Conservation (phyloP, 2,888 invertebrate genomes). For the Drosophila lacicola region DNA sequence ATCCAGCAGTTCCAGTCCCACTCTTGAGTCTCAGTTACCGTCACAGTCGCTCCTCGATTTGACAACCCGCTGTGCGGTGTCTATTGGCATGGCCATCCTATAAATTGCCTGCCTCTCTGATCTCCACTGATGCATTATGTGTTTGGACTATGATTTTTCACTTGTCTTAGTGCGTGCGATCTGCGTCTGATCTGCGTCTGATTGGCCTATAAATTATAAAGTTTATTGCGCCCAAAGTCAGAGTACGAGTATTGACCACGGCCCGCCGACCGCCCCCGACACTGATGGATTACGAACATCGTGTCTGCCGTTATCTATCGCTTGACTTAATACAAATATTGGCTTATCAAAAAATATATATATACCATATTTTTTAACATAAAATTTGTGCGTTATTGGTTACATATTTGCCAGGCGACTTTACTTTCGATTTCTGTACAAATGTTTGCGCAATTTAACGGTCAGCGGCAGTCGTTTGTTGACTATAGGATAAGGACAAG, state of each 20-base stretch:
- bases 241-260: slow-evolving; percentile 11
- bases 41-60: slow-evolving; percentile 61
- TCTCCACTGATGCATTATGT: slow-evolving; percentile 75
- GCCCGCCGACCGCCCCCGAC: slow-evolving; percentile 65
- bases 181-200: slow-evolving; percentile 62
- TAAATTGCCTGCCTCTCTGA: slow-evolving; percentile 68
- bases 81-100: slow-evolving; percentile 76
- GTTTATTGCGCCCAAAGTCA: slow-evolving; percentile 68
- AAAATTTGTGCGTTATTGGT: slow-evolving; percentile 39
- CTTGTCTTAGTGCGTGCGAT: slow-evolving; percentile 77
- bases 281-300: slow-evolving; percentile 71
- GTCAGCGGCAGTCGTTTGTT: slow-evolving; percentile 56
- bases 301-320: slow-evolving; percentile 43
- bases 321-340: slow-evolving; percentile 59
- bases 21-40: slow-evolving; percentile 34
- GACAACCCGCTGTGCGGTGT: slow-evolving; percentile 82
- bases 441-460: slow-evolving; percentile 74
- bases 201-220: slow-evolving; percentile 77
- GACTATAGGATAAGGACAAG: slow-evolving; percentile 35
- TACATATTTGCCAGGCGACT: slow-evolving; percentile 65
- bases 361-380: slow-evolving; percentile 14
- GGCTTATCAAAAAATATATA: slow-evolving; percentile 52
- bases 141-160: slow-evolving; percentile 80
- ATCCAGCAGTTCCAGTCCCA: slow-evolving; percentile 11
- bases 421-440: slow-evolving; percentile 64